Evolutionary conservation across 1,140 invertebrate species (phyloP), one percentile per base, ranked within the genome.

Genomic region (Stratiolaelaps scimitus): DNA sequence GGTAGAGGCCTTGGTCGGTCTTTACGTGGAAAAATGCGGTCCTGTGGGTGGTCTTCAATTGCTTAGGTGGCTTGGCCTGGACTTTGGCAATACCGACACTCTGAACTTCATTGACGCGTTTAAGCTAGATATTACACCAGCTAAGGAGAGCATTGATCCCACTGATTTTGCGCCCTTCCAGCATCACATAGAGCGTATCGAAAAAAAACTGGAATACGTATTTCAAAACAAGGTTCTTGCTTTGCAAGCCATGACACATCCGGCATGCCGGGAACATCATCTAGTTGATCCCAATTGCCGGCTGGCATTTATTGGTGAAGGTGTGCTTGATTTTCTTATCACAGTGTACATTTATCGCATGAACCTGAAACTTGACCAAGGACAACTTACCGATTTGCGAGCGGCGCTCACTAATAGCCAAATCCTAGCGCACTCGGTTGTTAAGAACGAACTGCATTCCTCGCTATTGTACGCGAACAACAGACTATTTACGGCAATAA

Each of bases 391-490:
- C 0, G 91, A 96, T 79, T 74, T 97, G 43, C 78, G 92, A 34
- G 93, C 92, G 17, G 88, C 93, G 0, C 77, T 98, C 0, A 93
- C 97, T 0, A 97, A 97, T 73, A 98, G 97, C 73, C 84, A 88
- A 65, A 95, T 90, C 0, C 92, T 97, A 74, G 91, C 89, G 0
- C 86, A 86, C 43, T 80, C 94, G 40, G 81, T 86, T 56, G 89
- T 96, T n/a, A 83, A 88, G 69, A 30, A 66, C 7, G n/a, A 65
- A 6, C 29, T 60, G 0, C 30, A 68, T 46, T 64, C 29, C 17
- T 44, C 20, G 19, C 65, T 64, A 67, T 71, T 46, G 56, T 43
- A 45, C 17, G 43, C 34, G 2, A 65, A 19, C n/a, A 65, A 65
- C 43, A 45, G 43, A n/a, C 29, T 65, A 15, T 65, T 43, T 10